Evolutionary conservation across 2,888 invertebrate genomes (phyloP), one percentile per base, ranked within the genome.

Genomic region (Caenorhabditis angaria): DNA sequence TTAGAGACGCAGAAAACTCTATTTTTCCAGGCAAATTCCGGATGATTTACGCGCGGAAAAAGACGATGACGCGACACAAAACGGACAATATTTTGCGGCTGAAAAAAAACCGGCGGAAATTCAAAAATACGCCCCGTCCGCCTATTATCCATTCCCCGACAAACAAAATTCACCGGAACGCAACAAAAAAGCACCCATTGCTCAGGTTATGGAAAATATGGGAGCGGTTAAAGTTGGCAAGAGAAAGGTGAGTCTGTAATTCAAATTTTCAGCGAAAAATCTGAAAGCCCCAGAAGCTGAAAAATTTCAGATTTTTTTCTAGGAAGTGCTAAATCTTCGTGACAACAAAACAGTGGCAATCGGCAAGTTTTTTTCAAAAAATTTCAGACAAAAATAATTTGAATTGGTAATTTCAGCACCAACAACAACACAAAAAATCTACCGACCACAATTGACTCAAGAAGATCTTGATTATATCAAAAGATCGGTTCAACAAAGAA

Each of bases 401-500:
- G 20, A 61, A 29, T 70, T 61, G 65, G 4, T 24, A 6, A 27
- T 27, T 63, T 61, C 60, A 72, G 72, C 59, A 68, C 64, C 72
- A 62, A 55, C 61, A 29, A n/a, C n/a, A n/a, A n/a, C n/a, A n/a
- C n/a, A n/a, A n/a, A n/a, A n/a, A n/a, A n/a, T n/a, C n/a, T 56
- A 55, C 32, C 73, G 65, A n/a, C 69, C 61, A 59, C 72, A 62
- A 51, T 54, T 73, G 53, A 65, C 65, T 51, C 58, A 62, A 22
- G 65, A 61, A 32, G 73, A 73, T 41, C 28, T 69, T 59, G 73
- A 73, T 41, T 69, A 57, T 58, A 73, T 73, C 28, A 56, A 29
- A 54, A 54, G 65, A 25, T 65, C 69, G 25, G 69, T 73, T 32
- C 73, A 73, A 27, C 69, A 69, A 53, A 61, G 73, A 73, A 73